phyloP scores from a whole-genome alignment of 1,140 invertebrate species.

The Drosophila chauvacae region DNA sequence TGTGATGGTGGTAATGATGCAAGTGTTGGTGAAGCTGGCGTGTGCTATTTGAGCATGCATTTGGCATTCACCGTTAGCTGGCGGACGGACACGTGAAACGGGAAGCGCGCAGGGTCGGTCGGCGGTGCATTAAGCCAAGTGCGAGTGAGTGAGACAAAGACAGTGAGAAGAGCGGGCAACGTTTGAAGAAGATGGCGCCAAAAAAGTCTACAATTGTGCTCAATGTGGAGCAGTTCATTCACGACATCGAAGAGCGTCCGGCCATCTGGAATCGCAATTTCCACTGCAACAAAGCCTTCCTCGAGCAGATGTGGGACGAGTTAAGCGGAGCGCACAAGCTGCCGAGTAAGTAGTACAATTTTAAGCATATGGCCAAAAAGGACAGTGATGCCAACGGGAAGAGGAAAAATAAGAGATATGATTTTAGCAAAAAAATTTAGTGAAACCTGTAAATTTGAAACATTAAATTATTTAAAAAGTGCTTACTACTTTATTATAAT shows the following conservation, averaged over 20 bases:
- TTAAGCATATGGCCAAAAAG: conserved; percentile 19
- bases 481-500: too few species aligned
- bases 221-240: conserved; percentile 84
- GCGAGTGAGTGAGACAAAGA: conserved; percentile 23
- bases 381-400: conserved; percentile 20
- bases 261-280: conserved; percentile 84
- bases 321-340: conserved; percentile 75
- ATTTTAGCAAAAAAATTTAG: background rate
- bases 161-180: conserved; percentile 5
- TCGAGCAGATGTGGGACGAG: conserved; percentile 84
- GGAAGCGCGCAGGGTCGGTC: conserved; percentile 4
- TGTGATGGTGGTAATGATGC: background rate
- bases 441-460: too few species aligned
- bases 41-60: conserved; percentile 41
- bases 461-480: too few species aligned
- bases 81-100: conserved; percentile 38
- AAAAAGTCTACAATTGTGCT: conserved; percentile 83
- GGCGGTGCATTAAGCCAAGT: conserved; percentile 28
- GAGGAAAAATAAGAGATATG: too few species aligned
- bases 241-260: conserved; percentile 80
- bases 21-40: conserved; percentile 14
- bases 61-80: conserved; percentile 54
- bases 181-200: conserved; percentile 72
- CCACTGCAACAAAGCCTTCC: conserved; percentile 83
- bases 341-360: conserved; percentile 69